These are phyloP conservation scores for Microvelia longipes DNA, from an alignment of 1,140 invertebrate species.

Conservation along the genomic window DNA sequence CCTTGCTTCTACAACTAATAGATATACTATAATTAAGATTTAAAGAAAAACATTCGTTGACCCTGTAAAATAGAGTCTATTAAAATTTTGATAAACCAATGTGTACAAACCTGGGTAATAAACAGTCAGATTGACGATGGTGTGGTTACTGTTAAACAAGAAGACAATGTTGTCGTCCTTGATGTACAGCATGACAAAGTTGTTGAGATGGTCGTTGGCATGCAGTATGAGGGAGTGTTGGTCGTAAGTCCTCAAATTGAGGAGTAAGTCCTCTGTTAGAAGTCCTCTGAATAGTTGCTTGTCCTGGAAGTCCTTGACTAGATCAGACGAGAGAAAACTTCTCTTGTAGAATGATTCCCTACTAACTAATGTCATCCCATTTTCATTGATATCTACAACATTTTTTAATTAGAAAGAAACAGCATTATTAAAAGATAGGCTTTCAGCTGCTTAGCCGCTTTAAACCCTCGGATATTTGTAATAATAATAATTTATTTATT, in stretches of 20 bases:
- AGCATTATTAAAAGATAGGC: no score
- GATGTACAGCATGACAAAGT: slow-evolving; percentile 81
- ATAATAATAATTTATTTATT: no score
- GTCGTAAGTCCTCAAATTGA: slow-evolving; percentile 78
- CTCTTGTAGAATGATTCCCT: slow-evolving; percentile 60
- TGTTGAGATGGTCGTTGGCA: slow-evolving; percentile 83
- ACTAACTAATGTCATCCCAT: slow-evolving; percentile 74
- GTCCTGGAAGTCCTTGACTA: slow-evolving; percentile 39
- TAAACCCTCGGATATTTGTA: no score
- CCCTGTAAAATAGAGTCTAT: no score
- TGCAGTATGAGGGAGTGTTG: slow-evolving; percentile 67
- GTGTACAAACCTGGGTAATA: slow-evolving; percentile 48
- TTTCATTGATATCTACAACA: slow-evolving; percentile 70
- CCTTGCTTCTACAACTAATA: no score
- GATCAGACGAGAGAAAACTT: slow-evolving; percentile 41
- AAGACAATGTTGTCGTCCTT: slow-evolving; percentile 59
- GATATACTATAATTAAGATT: no score
- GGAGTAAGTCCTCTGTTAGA: slow-evolving; percentile 58
- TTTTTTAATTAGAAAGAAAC: no score
- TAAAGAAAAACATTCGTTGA: no score
- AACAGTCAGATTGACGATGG: slow-evolving; percentile 63
- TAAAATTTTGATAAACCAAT: no score
- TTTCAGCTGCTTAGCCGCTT: no score
- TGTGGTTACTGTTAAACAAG: slow-evolving; percentile 63
- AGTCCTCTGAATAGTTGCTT: slow-evolving; percentile 40